phyloP scores from a whole-genome alignment of 2,113 vertebrate genomes.

The Origma solitaria region DNA sequence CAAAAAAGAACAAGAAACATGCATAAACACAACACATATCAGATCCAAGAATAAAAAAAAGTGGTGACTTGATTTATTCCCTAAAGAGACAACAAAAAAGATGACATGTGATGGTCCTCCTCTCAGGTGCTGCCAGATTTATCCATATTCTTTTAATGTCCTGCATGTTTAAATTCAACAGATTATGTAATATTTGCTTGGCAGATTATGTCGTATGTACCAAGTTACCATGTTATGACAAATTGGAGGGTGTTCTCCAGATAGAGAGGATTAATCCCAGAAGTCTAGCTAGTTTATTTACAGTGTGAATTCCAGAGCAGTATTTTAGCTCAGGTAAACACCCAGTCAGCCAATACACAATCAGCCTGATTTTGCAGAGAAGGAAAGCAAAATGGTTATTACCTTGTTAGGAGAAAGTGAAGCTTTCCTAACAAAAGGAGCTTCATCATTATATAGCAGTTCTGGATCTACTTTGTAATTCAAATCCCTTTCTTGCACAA shows the following conservation, averaged over 20 bases:
- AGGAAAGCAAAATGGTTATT: background rate
- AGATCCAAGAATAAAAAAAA: background rate
- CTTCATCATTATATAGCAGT: background rate
- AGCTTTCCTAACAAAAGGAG: background rate
- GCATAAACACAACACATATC: rapidly evolving
- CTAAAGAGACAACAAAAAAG: background rate
- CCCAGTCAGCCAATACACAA: background rate
- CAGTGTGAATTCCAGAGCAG: background rate
- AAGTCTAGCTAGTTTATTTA: background rate
- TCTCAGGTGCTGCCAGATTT: background rate
- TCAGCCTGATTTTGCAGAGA: background rate
- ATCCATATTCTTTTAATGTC: background rate
- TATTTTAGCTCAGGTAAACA: background rate
- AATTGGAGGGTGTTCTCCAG: background rate
- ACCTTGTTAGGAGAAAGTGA: background rate
- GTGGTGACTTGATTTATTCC: background rate
- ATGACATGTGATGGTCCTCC: background rate
- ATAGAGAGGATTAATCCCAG: background rate
- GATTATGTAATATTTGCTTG: background rate
- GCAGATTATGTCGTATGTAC: background rate
- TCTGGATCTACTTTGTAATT: background rate
- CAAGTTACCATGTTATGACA: background rate
- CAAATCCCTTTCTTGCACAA: background rate
- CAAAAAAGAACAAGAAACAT: background rate
- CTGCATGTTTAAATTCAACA: background rate